Conservation (phyloP, 2,888 invertebrate genomes). For the Drosophila rubida region DNA sequence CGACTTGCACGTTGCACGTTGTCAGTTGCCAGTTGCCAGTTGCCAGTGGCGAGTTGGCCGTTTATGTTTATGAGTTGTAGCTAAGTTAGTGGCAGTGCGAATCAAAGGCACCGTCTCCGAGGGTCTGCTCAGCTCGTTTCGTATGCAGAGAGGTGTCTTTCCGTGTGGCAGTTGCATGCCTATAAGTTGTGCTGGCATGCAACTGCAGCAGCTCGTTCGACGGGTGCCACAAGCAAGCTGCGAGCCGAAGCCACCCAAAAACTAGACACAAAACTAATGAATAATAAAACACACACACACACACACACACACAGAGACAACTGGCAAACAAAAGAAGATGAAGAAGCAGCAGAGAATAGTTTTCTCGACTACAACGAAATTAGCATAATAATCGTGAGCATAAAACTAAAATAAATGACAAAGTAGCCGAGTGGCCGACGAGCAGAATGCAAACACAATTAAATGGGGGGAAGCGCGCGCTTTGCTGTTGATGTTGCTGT, state of each 20-base stretch:
- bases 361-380: slow-evolving; percentile 29
- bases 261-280: background rate
- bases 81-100: slow-evolving; percentile 22
- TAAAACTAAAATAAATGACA: background rate
- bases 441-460: background rate
- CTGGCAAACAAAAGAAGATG: no score
- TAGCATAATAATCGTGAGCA: slow-evolving; percentile 47
- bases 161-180: slow-evolving; percentile 29
- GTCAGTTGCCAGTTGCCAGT: slow-evolving; percentile 16
- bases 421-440: background rate
- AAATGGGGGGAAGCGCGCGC: slow-evolving; percentile 12
- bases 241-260: slow-evolving; percentile 5
- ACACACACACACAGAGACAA: background rate
- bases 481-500: slow-evolving; percentile 73
- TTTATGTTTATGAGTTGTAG: slow-evolving; percentile 16
- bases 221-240: slow-evolving; percentile 7
- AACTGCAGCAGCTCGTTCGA: slow-evolving; percentile 2
- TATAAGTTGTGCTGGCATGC: slow-evolving; percentile 16
- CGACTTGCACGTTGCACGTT: slow-evolving; percentile 16
- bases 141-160: slow-evolving; percentile 24
- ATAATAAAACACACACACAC: background rate
- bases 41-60: slow-evolving; percentile 1
- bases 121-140: slow-evolving; percentile 11
- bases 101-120: slow-evolving; percentile 27
- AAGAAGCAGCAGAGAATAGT: slow-evolving; percentile 1